A percentile compares a stretch with the other conserved stretches of the same genome.
Conservation (phyloP, 2,797 vertebrate genomes). For the Spheniscus humboldti region DNA sequence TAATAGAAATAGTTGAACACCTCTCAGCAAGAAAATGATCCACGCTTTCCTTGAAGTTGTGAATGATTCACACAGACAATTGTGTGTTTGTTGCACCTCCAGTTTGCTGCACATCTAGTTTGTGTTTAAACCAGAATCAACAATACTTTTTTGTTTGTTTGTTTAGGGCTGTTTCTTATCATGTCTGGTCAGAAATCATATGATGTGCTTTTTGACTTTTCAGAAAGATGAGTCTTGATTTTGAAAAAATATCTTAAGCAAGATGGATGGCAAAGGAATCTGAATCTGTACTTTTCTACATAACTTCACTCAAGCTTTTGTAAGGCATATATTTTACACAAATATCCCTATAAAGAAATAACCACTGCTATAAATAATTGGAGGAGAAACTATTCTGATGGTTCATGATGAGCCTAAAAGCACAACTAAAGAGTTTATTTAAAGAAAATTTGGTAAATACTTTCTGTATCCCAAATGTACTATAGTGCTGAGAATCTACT, state of each 20-base stretch:
- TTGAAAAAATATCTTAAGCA: background rate
- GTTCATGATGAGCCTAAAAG: background rate
- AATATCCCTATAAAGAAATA: background rate
- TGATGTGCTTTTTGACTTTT: background rate
- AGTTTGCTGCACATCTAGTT: background rate
- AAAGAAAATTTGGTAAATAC: background rate
- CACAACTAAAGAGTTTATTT: background rate
- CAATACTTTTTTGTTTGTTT: background rate
- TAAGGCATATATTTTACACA: background rate
- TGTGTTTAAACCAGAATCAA: background rate
- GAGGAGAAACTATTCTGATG: background rate
- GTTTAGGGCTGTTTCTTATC: background rate
- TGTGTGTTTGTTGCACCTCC: background rate
- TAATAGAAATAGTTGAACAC: background rate
- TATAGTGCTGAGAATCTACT: background rate
- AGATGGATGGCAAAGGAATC: background rate
- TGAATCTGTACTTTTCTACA: background rate
- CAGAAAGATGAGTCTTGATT: background rate
- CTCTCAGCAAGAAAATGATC: background rate
- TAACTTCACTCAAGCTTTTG: background rate
- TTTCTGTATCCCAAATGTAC: background rate
- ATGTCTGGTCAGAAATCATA: background rate
- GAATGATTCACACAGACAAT: background rate
- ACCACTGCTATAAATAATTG: background rate
- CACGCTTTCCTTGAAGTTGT: background rate